Evolutionary conservation across 2,888 invertebrate species (phyloP), one percentile per base, ranked within the genome.

Genomic region (Agrotis puta): DNA sequence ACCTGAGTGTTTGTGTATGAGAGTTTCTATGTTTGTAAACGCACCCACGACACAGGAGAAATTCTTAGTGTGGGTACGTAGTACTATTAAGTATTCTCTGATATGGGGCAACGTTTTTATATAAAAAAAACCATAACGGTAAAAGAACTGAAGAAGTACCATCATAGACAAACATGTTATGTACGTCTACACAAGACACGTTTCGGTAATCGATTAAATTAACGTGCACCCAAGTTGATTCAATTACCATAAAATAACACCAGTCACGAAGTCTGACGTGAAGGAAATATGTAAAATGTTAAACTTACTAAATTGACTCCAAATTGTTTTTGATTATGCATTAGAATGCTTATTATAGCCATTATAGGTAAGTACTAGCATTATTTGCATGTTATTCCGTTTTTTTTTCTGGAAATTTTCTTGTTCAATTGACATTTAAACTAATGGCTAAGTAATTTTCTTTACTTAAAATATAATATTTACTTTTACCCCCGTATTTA

Each of bases 181-280:
- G 33, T 54, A 53, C 33, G 61, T 50, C 50, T 47, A 64, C 39
- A 64, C 33, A 62, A 77, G 50, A 69, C 63, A 67, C 58, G 70
- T 70, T 69, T 70, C 50, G 80, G 59, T 66, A 74, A 74, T 65
- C 67, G 65, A 59, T 79, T 56, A 73, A 64, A 78, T 74, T 81
- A 72, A 68, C 71, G 70, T 69, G 51, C 56, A 66, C 45, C 65
- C 56, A 73, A 67, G 24, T 82, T 64, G 71, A 70, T 74, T 79
- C 39, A 61, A 82, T 79, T 82, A 84, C 56, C 79, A 79, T 82
- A 76, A 69, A 84, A 84, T 76, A 76, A 24, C 22, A 58, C 74
- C 47, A 75, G 70, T 82, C 81, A 82, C 71, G 70, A 73, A 63
- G 69, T 64, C 72, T 56, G 58, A 81, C 72, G 47, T 78, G 48